Percentiles rank a stretch among this genome's conserved stretches.
phyloP scores from a whole-genome alignment of 2,888 invertebrate genomes.

The Caenorhabditis imperialis region DNA sequence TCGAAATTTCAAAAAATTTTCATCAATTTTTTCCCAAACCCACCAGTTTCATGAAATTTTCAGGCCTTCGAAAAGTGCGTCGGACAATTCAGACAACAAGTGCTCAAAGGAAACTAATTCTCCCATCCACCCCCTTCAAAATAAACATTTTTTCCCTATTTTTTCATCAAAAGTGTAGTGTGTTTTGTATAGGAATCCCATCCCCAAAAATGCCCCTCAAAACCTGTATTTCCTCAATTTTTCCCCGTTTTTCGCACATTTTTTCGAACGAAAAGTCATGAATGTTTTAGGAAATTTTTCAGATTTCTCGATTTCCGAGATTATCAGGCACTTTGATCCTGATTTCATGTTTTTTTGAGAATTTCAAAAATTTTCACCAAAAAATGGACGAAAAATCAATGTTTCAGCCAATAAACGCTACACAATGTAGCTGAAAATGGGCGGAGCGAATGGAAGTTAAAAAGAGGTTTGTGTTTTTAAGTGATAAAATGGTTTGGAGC shows the following conservation, averaged over 20 bases:
- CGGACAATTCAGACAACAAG: slow-evolving; percentile 69
- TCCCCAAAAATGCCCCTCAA: slow-evolving; percentile 13
- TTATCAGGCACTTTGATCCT: slow-evolving; percentile 36
- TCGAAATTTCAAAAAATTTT: no score
- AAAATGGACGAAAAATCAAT: no score
- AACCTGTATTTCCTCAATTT: slow-evolving; percentile 24
- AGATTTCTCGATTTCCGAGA: not conserved
- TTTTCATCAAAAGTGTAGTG: slow-evolving; percentile 5
- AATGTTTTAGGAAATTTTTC: slow-evolving; percentile 30
- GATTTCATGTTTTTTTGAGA: slow-evolving; percentile 14
- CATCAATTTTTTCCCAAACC: no score
- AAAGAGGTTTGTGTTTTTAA: slow-evolving; percentile 30
- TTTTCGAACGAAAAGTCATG: slow-evolving; percentile 35
- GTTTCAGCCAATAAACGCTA: slow-evolving; percentile 6
- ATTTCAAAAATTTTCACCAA: not conserved
- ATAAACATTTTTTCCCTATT: not conserved
- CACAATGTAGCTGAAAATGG: slow-evolving; percentile 38
- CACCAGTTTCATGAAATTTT: slow-evolving; percentile 6
- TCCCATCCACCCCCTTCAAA: not conserved
- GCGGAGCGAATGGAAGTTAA: slow-evolving; percentile 42
- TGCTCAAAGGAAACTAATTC: slow-evolving; percentile 65
- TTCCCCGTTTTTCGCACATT: slow-evolving; percentile 11
- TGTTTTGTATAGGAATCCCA: slow-evolving; percentile 18
- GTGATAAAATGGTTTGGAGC: not conserved
- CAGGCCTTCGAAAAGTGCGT: slow-evolving; percentile 70